Base-by-base conservation (phyloP, 2,888 invertebrate genomes). In the Morpho achilles region DNA sequence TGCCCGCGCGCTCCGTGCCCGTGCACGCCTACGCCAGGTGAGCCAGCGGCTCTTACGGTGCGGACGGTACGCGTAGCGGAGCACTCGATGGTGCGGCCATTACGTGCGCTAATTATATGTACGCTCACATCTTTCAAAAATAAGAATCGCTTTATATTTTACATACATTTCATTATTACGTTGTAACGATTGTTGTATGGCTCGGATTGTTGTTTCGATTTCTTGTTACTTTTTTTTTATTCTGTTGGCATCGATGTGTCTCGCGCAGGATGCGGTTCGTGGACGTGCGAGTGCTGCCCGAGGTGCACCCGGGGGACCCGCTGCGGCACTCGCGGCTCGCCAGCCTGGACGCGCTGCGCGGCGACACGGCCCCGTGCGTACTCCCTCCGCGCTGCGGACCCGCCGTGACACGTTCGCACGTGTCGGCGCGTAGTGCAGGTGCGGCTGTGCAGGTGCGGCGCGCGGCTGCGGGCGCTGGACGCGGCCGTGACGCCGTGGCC, bases 401-500 rank as follows among this genome's bases (percentile, higher is more conserved):
- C 70, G 73, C 53, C 59, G 60, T 52, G 32, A 46, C 44, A 50
- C 56, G 41, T 45, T 51, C 53, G 43, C 44, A 45, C 69, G 76
- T 78, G 53, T 23, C 64, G 64, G 67, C 69, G 58, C 60, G 63
- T 16, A 16, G 50, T 32, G 32, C 32, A 3, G 32, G 32, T 32
- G 32, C 32, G 32, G 32, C 4, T 32, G 32, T 32, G 32, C 32
- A 32, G 32, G 32, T 32, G 32, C 32, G 3, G 32, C 23, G 23
- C 23, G 32, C 68, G 64, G 44, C 65, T 77, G 71, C 82, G 79
- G 56, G 47, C 64, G 43, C 64, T 82, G 76, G 87, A 88, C 72
- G 86, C 90, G 67, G 73, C 76, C 63, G 64, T 74, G 56, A 83
- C 89, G 60, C 76, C 87, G 60, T 90, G 90, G 90, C 90, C 91